Percentiles rank a stretch among this genome's conserved stretches.
Evolutionary conservation across 1,140 invertebrate species (phyloP).

Genomic region (Pseudomyrmex flavicornis): DNA sequence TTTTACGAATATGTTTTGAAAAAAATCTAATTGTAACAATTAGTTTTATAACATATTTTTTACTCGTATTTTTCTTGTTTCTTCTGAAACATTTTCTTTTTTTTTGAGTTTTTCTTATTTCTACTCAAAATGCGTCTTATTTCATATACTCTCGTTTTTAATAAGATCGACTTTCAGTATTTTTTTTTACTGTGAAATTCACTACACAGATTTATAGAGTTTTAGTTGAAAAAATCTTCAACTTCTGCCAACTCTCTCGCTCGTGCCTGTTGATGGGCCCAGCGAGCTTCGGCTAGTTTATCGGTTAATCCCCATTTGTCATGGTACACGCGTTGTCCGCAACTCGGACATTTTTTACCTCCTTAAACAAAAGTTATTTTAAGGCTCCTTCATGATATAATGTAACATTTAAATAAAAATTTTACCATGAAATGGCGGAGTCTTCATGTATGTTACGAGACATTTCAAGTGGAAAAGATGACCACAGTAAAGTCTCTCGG

Average conservation of each 20-base stretch:
- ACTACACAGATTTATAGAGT: background rate
- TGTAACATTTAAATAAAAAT: constrained; percentile 7
- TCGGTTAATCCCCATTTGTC: constrained; percentile 91
- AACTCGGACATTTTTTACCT: constrained; percentile 88
- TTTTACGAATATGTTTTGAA: background rate
- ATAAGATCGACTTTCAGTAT: background rate
- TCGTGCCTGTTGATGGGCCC: constrained; percentile 92
- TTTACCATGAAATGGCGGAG: constrained; percentile 91
- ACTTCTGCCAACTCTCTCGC: constrained; percentile 91
- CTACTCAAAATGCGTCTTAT: background rate
- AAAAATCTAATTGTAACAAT: background rate
- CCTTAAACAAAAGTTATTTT: constrained; percentile 79
- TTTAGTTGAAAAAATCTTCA: constrained; percentile 88
- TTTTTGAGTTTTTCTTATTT: background rate
- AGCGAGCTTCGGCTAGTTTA: constrained; percentile 90
- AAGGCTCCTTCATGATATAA: background rate
- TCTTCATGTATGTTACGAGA: constrained; percentile 90
- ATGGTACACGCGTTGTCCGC: constrained; percentile 89
- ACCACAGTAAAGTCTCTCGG: constrained; percentile 91
- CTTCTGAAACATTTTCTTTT: background rate
- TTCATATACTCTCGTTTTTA: background rate
- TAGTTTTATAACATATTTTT: no score
- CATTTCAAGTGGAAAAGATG: constrained; percentile 91
- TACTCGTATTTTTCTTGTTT: no score
- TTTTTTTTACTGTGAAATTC: constrained; percentile 5